Conservation (phyloP, 64 coral and sea anemone genomes). For the Pocillopora damicornis region DNA sequence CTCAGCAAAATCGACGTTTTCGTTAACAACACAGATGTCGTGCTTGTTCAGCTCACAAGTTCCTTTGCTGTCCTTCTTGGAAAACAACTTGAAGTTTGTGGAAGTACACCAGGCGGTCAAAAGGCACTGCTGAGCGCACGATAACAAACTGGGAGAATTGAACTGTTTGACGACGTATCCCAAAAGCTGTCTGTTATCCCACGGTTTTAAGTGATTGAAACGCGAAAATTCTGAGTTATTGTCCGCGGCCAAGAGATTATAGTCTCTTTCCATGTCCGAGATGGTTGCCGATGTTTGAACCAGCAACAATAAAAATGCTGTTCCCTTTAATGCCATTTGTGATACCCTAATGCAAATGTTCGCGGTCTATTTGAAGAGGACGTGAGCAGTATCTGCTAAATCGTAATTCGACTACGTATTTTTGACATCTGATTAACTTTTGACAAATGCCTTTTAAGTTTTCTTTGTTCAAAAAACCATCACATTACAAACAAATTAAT, state of each 20-base stretch:
- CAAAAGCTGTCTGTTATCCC: neutral
- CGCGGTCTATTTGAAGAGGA: no score
- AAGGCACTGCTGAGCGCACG: neutral
- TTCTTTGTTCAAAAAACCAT: no score
- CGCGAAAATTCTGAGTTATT: neutral
- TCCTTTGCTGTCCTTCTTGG: neutral
- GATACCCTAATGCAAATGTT: no score
- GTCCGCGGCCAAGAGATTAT: neutral
- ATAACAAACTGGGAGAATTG: neutral
- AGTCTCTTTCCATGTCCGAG: neutral
- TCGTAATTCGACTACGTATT: no score
- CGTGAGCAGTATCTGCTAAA: no score
- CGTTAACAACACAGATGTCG: neutral
- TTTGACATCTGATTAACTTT: no score
- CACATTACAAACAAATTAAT: no score
- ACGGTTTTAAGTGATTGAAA: neutral
- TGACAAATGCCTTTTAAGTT: no score
- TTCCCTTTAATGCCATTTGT: no score
- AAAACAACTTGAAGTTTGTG: neutral
- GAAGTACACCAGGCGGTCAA: neutral
- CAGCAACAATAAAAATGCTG: no score
- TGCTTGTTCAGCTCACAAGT: constrained; percentile 2
- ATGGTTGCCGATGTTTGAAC: neutral
- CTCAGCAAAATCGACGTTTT: neutral
- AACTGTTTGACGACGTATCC: neutral